Conservation (phyloP, 2,888 invertebrate species). For the Drosophila anomalata region DNA sequence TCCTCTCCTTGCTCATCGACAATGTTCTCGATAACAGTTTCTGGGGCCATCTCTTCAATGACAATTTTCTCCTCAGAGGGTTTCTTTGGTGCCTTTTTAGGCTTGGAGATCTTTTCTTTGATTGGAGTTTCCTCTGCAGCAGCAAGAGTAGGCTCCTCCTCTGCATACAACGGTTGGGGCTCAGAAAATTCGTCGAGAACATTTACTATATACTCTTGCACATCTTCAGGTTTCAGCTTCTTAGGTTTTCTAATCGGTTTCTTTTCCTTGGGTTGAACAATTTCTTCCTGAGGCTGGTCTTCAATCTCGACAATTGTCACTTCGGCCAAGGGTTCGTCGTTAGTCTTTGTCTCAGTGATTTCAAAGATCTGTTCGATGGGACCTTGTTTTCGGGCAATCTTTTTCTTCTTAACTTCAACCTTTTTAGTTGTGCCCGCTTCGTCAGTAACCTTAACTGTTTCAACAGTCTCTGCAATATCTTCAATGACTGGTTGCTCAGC, state of each 20-base stretch:
- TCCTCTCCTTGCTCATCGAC: constrained; percentile 74
- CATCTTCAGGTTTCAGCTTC: constrained; percentile 64
- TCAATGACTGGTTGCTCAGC: constrained; percentile 46
- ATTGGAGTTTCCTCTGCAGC: constrained; percentile 7
- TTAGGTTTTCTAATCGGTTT: constrained; percentile 35
- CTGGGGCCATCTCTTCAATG: constrained; percentile 76
- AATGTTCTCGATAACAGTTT: constrained; percentile 82
- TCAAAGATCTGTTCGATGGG: constrained; percentile 84
- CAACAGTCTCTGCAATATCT: constrained; percentile 71
- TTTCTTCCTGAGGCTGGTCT: constrained; percentile 42
- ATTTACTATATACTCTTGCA: constrained; percentile 66
- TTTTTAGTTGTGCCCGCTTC: constrained; percentile 81
- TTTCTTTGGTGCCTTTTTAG: constrained; percentile 40
- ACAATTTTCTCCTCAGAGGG: constrained; percentile 51
- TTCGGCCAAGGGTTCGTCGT: constrained; percentile 82
- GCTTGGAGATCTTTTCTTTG: constrained; percentile 35
- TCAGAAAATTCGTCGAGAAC: constrained; percentile 61
- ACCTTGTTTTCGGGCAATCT: constrained; percentile 83
- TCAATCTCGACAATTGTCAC: constrained; percentile 74
- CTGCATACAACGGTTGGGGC: constrained; percentile 5
- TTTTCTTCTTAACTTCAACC: constrained; percentile 82
- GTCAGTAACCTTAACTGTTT: constrained; percentile 65
- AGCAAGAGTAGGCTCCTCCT: not conserved
- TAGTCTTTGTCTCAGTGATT: constrained; percentile 81
- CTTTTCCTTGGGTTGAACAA: not conserved